phyloP scores from a whole-genome alignment of 1,140 invertebrate genomes.

The Drosophila takahashii region DNA sequence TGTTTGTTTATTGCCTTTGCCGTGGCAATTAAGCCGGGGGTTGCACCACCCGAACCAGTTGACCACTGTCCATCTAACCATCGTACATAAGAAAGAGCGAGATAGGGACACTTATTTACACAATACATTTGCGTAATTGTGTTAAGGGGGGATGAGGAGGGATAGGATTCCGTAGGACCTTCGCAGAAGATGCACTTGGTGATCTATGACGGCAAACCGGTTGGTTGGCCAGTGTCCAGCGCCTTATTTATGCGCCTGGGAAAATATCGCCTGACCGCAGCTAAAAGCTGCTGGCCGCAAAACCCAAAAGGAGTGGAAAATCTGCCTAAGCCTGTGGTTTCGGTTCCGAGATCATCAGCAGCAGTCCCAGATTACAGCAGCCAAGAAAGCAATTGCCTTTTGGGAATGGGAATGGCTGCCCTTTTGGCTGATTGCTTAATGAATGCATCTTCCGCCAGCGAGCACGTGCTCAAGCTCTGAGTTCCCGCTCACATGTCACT shows the following conservation, averaged over 20 bases:
- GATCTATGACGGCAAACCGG: constrained; percentile 54
- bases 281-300: constrained; percentile 9
- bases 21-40: constrained; percentile 61
- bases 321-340: constrained; percentile 50
- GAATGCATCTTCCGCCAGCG: constrained; percentile 53
- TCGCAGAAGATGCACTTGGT: constrained; percentile 40
- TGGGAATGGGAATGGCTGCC: constrained; percentile 5
- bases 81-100: constrained; percentile 16
- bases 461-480: constrained; percentile 65
- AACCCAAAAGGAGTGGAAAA: constrained; percentile 30
- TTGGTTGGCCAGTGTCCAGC: constrained; percentile 47
- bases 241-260: constrained; percentile 65
- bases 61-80: constrained; percentile 54
- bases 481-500: constrained; percentile 60
- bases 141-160: constrained; percentile 2
- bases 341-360: too few species aligned
- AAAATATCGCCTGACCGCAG: constrained; percentile 61
- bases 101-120: constrained; percentile 53
- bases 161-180: background rate
- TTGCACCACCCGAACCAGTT: constrained; percentile 52
- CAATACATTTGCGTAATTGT: constrained; percentile 68
- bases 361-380: constrained; percentile 46
- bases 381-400: constrained; percentile 15
- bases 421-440: constrained; percentile 60
- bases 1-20: constrained; percentile 58